Evolutionary conservation across 2,113 vertebrate species (phyloP), one percentile per base, ranked within the genome.

Genomic region (Apodemus sylvaticus): DNA sequence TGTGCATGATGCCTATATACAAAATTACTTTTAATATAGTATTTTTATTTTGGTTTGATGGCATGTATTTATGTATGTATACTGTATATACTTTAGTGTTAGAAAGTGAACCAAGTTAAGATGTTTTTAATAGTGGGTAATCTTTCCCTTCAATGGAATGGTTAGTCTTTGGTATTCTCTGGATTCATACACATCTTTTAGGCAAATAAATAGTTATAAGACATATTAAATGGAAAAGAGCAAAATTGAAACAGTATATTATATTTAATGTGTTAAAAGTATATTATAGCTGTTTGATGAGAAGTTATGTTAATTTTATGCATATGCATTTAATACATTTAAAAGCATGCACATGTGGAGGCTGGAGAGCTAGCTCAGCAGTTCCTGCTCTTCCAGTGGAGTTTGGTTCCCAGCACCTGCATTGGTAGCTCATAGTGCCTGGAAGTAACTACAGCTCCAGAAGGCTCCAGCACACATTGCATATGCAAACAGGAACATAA

Each of bases 131-230:
- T 53, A 81, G 74, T 73, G 78, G 26, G 7, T 92, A 89, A 88
- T 60, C 12, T 82, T 76, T 60, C 39, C 60, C 1, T 51, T 86
- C 22, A 87, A 5, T 86, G 92, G 39, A 58, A 94, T 89, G 29
- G 11, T 91, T 91, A 94, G 86, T 77, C 78, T 7, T 45, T 89
- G 71, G 7, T 93, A 70, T 83, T 76, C 42, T 95, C 20, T 94
- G 16, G 14, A 62, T 85, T 86, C 86, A 60, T 88, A 29, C 58
- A 7, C 48, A 68, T 95, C 34, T 88, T 97, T 81, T 87, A 94
- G 70, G 86, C 86, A 89, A 53, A 94, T 90, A 85, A 93, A 85
- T 78, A 93, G 55, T 34, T 94, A 14, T 19, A 87, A 90, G 45
- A 94, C 34, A 55, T 86, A 87, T 34, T n/a, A 89, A 89, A 36